Percentiles rank a stretch among this genome's conserved stretches.
Evolutionary conservation across 2,797 vertebrate genomes (phyloP).

Genomic region (Malurus splendens): DNA sequence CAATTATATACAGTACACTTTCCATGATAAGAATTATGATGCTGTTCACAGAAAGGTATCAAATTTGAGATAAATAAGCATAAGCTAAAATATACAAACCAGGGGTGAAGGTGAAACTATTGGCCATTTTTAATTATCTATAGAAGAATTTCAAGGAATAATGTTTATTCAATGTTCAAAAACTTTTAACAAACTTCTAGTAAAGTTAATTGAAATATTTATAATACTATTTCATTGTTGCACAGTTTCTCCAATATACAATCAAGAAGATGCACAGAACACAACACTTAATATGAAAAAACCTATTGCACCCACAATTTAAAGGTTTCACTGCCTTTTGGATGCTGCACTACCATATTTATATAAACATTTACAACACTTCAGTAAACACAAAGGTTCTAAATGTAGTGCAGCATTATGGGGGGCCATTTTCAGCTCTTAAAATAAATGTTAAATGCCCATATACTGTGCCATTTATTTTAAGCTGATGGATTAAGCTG

Average conservation of each 20-base stretch:
- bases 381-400: slow-evolving; percentile 79
- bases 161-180: slow-evolving; percentile 77
- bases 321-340: slow-evolving; percentile 74
- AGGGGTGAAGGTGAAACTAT: slow-evolving; percentile 47
- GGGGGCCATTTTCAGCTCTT: slow-evolving; percentile 53
- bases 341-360: slow-evolving; percentile 71
- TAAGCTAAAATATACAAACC: slow-evolving; percentile 74
- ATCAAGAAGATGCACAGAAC: slow-evolving; percentile 72
- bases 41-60: slow-evolving; percentile 73
- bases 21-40: slow-evolving; percentile 71
- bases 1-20: slow-evolving; percentile 90
- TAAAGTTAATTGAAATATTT: slow-evolving; percentile 80
- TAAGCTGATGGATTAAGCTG: slow-evolving; percentile 47
- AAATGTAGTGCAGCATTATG: slow-evolving; percentile 73
- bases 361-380: slow-evolving; percentile 80
- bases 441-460: slow-evolving; percentile 57
- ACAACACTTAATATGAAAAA: slow-evolving; percentile 72
- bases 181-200: slow-evolving; percentile 83
- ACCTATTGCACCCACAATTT: slow-evolving; percentile 83
- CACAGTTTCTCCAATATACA: slow-evolving; percentile 84
- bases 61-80: slow-evolving; percentile 60
- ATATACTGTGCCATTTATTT: slow-evolving; percentile 23
- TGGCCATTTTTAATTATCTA: slow-evolving; percentile 56
- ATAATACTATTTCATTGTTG: slow-evolving; percentile 76
- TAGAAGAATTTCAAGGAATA: slow-evolving; percentile 71